Conservation (phyloP, 2,888 invertebrate genomes). For the Temnothorax rugatulus region DNA sequence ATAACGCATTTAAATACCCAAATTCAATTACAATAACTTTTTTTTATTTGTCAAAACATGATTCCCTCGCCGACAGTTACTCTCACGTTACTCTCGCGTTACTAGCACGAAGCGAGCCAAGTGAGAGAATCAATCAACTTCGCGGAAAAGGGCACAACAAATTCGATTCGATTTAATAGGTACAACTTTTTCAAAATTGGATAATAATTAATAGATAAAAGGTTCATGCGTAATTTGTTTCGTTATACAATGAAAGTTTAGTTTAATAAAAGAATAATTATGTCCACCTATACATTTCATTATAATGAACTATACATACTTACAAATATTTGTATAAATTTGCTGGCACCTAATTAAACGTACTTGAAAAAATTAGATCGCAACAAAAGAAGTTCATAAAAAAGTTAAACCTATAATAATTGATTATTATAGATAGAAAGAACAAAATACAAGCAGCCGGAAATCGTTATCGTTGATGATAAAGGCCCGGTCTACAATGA, state of each 20-base stretch:
- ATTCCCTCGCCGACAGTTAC: no score
- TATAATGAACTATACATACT: no score
- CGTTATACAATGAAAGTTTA: neutral
- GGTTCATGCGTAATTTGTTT: neutral
- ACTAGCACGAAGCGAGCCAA: no score
- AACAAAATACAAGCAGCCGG: neutral
- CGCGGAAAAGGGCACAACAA: no score
- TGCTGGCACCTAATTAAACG: neutral
- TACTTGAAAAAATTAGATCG: neutral
- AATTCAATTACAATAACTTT: no score
- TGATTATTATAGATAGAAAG: constrained; percentile 53
- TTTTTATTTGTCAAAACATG: no score
- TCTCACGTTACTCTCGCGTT: no score
- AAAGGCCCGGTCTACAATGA: no score
- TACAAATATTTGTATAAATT: neutral
- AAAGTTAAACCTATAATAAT: constrained; percentile 20
- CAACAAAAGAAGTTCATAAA: neutral
- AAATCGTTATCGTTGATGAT: neutral
- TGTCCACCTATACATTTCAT: neutral
- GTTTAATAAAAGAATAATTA: neutral
- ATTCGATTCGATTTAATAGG: no score
- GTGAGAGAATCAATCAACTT: no score
- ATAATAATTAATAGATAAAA: neutral
- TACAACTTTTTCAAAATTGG: no score
- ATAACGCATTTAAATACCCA: neutral